These are phyloP conservation scores for Sinocyclocheilus anshuiensis DNA, from an alignment of 2,113 vertebrate species.

Conservation along the genomic window DNA sequence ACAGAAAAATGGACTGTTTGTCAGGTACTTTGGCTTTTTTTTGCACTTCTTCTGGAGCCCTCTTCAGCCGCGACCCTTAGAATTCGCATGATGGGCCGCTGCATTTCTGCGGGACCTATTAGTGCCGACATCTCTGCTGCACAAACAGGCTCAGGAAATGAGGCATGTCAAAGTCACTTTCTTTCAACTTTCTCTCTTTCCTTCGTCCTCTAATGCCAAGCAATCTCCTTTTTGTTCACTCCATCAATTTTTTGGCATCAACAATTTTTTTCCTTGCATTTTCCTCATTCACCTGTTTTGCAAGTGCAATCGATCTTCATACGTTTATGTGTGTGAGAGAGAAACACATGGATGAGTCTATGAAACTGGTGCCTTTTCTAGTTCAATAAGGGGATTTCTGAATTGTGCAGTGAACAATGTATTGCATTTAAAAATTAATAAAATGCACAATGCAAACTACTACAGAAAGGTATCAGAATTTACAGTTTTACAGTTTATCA, in stretches of 20 bases:
- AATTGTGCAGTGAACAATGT: background rate
- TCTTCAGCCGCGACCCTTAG: conserved; percentile 15
- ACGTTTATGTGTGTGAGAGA: background rate
- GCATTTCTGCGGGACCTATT: conserved; percentile 58
- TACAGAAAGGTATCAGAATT: background rate
- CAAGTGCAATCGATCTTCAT: conserved; percentile 39
- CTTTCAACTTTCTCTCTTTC: conserved; percentile 12
- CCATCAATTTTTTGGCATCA: conserved; percentile 67
- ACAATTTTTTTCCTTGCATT: conserved; percentile 58
- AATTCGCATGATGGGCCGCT: conserved; percentile 19
- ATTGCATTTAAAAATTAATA: background rate
- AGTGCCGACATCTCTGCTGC: conserved; percentile 43
- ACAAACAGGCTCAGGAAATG: conserved; percentile 51
- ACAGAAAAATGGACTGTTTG: conserved; percentile 6
- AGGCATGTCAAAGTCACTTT: conserved; percentile 55
- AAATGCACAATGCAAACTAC: background rate
- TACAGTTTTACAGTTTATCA: background rate
- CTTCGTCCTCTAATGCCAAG: conserved; percentile 63
- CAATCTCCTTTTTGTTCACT: conserved; percentile 65
- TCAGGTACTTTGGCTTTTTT: conserved; percentile 1
- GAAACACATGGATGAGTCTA: background rate
- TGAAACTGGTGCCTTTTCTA: background rate
- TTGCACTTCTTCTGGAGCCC: conserved; percentile 11
- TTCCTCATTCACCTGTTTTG: conserved; percentile 57
- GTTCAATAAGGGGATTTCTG: background rate